These are phyloP conservation scores for Meteorus colon DNA, from an alignment of 2,888 invertebrate genomes.

Conservation along the genomic window DNA sequence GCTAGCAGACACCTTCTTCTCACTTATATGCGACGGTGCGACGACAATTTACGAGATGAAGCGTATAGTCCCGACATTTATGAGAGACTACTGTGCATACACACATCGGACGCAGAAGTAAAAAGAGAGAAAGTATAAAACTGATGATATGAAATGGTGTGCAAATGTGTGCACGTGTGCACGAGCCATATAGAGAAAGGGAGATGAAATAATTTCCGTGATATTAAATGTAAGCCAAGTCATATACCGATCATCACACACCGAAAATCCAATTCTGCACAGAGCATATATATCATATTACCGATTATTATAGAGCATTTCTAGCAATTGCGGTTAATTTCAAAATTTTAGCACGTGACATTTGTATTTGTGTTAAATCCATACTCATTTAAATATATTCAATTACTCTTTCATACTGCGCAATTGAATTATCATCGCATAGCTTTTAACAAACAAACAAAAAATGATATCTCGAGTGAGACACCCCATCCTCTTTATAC, in stretches of 20 bases:
- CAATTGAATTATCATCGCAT: too few relatives aligned
- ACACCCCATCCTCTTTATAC: not conserved
- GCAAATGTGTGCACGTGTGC: constrained; percentile 5
- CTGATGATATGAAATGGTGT: constrained; percentile 8
- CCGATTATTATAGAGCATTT: too few relatives aligned
- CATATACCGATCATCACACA: constrained; percentile 31
- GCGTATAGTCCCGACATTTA: constrained; percentile 52
- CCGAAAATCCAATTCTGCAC: not conserved
- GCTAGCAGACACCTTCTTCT: not conserved
- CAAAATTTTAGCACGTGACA: too few relatives aligned
- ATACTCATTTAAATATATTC: too few relatives aligned
- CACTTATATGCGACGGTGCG: constrained; percentile 34
- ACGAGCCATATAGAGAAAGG: not conserved
- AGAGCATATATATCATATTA: too few relatives aligned
- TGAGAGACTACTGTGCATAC: constrained; percentile 35
- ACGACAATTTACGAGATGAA: constrained; percentile 67
- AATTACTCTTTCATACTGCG: too few relatives aligned
- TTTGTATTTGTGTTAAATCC: too few relatives aligned
- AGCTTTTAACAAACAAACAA: too few relatives aligned
- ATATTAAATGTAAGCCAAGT: constrained; percentile 44
- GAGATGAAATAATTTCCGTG: constrained; percentile 2
- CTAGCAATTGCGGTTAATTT: too few relatives aligned
- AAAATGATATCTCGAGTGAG: not conserved
- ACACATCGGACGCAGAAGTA: constrained; percentile 9
- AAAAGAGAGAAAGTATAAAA: not conserved